Evolutionary conservation across 2,888 invertebrate genomes (phyloP).

Genomic region (Perizoma affinitatum): DNA sequence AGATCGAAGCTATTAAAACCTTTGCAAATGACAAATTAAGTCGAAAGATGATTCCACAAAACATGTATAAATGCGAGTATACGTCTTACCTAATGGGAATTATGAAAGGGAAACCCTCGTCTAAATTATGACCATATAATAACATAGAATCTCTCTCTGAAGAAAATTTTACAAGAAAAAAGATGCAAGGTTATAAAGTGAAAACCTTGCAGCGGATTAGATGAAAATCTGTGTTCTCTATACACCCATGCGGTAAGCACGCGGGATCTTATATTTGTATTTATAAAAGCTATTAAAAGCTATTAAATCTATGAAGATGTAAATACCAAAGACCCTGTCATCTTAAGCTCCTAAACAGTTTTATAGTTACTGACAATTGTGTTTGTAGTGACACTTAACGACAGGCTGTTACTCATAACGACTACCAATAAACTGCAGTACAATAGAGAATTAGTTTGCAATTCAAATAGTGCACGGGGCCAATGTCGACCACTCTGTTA

Average conservation of each 20-base stretch:
- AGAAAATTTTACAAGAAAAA: too few species aligned
- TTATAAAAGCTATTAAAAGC: slow-evolving; percentile 14
- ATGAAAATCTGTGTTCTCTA: too few species aligned
- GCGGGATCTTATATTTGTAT: neutral
- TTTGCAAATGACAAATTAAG: neutral
- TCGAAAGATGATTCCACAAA: neutral
- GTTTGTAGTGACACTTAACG: slow-evolving; percentile 55
- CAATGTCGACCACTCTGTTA: slow-evolving; percentile 43
- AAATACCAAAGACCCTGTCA: slow-evolving; percentile 34
- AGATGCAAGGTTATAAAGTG: too few species aligned
- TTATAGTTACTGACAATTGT: slow-evolving; percentile 45
- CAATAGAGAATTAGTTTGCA: slow-evolving; percentile 58
- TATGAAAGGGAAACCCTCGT: too few species aligned
- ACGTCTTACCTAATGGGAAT: neutral
- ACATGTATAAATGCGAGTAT: neutral
- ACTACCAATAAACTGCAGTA: slow-evolving; percentile 54
- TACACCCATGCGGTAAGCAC: neutral
- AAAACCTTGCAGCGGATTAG: too few species aligned
- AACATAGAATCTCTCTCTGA: too few species aligned
- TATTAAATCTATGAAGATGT: slow-evolving; percentile 34
- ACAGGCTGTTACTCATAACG: slow-evolving; percentile 62
- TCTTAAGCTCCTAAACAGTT: slow-evolving; percentile 45
- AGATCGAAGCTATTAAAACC: slow-evolving; percentile 20
- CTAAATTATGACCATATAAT: too few species aligned
- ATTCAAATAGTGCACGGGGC: slow-evolving; percentile 47